Base-by-base conservation (phyloP, 2,888 invertebrate species). In the Stenichneumon culpator region DNA sequence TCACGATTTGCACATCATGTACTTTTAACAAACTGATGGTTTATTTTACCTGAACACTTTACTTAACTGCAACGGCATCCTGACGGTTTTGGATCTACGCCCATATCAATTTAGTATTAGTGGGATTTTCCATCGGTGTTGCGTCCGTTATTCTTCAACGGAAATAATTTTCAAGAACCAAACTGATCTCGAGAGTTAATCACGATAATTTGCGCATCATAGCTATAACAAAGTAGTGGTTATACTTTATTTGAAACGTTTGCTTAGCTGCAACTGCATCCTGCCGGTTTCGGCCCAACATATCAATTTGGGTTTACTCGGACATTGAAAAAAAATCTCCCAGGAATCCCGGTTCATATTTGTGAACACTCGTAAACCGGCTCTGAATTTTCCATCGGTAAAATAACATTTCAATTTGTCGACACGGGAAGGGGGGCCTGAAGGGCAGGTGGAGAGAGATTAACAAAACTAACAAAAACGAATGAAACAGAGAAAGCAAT, bases 401-500 rank as follows among this genome's bases (percentile, higher is more conserved):
- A 63, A 65, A 65, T 77, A 78, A 83, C 79, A 73, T 77, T 86
- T 82, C 77, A 73, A 86, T 80, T 83, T 83, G 83, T 78, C 82
- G 65, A 69, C 69, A 39, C 54, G 54, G 6, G 28, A 32, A 50
- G 50, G 28, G n/a, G 5, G 5, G 1, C 0, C 1, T 28, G 39
- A 16, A n/a, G 44, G 11, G 44, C 6, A 11, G 44, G 22, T 16
- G 47, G 44, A 68, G 50, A 57, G 60, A 78, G 67, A 86, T 86
- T 86, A 86, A 77, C 82, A 83, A 68, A 80, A 80, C 77, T 63
- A 83, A 86, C 82, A 83, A 80, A 84, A 83, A 84, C 69, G 84
- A 75, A 80, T 78, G 77, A 83, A 86, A 80, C 77, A 67, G 79
- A 74, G 68, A 73, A 78, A 83, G 80, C 82, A 78, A 77, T 73